A percentile compares a stretch with the other conserved stretches of the same genome.
Evolutionary conservation across 2,888 invertebrate genomes (phyloP).

Genomic region (Mamestra brassicae): DNA sequence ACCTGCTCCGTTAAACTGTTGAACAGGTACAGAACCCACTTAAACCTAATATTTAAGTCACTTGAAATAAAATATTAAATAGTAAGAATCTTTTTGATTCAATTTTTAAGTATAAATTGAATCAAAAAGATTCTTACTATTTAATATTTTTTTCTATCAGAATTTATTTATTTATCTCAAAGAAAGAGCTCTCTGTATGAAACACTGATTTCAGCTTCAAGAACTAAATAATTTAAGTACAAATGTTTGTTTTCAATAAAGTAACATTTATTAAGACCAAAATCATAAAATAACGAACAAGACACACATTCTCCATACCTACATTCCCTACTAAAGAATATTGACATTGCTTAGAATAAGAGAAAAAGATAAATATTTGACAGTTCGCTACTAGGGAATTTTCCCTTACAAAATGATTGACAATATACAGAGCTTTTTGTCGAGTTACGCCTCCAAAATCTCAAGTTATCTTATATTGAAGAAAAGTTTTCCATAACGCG

Average conservation of each 20-base stretch:
- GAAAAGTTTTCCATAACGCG: constrained; percentile 8
- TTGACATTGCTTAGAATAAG: constrained; percentile 76
- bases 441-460: constrained; percentile 71
- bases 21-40: constrained; percentile 1
- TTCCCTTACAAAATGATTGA: constrained; percentile 78
- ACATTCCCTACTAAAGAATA: constrained; percentile 76
- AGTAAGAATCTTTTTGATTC: neutral
- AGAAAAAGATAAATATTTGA: constrained; percentile 82
- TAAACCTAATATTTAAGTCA: neutral
- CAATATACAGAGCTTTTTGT: constrained; percentile 75
- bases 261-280: constrained; percentile 73
- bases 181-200: neutral
- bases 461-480: constrained; percentile 45
- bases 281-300: constrained; percentile 77
- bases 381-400: constrained; percentile 78
- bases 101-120: neutral
- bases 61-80: constrained; percentile 8
- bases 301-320: constrained; percentile 78
- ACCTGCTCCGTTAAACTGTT: neutral
- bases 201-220: neutral
- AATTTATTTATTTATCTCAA: neutral
- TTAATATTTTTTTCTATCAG: neutral
- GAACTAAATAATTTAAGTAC: constrained; percentile 15
- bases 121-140: neutral
- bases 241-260: constrained; percentile 21